Conservation (phyloP, 2,888 invertebrate genomes). For the Phymatocera aterrima region DNA sequence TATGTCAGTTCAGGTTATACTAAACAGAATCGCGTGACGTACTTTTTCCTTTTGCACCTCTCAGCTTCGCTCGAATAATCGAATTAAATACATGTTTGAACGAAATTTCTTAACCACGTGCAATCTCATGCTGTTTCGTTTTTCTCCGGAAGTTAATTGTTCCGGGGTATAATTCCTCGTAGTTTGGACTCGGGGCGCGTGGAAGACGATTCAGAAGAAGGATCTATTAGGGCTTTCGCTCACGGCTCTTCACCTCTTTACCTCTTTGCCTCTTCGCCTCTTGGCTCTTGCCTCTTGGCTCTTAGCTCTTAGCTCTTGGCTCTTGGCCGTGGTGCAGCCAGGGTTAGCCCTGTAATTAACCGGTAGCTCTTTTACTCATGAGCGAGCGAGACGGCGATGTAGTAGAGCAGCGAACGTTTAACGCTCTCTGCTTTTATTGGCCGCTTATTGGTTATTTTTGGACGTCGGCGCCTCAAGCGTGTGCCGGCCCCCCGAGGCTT, state of each 20-base stretch:
- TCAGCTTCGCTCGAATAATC: not conserved
- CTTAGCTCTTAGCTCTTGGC: constrained; percentile 42
- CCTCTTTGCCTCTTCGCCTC: too few relatives aligned
- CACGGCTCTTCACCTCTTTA: constrained; percentile 49
- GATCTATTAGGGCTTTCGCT: constrained; percentile 67
- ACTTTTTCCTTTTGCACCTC: not conserved
- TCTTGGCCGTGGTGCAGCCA: constrained; percentile 59
- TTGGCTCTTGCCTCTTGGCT: constrained; percentile 3
- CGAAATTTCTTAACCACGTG: not conserved
- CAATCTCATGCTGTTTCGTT: not conserved
- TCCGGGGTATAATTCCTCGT: constrained; percentile 25
- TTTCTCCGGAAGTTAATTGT: constrained; percentile 37
- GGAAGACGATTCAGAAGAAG: constrained; percentile 58
- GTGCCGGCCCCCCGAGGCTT: constrained; percentile 53
- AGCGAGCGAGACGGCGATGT: constrained; percentile 54
- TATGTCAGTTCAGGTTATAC: not conserved
- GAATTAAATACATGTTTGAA: constrained; percentile 6
- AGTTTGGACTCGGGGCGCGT: constrained; percentile 14
- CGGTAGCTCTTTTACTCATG: constrained; percentile 73
- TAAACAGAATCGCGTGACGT: constrained; percentile 22
- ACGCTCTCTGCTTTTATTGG: constrained; percentile 70
- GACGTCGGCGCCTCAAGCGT: constrained; percentile 56
- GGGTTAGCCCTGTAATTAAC: constrained; percentile 73
- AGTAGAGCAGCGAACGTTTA: constrained; percentile 59
- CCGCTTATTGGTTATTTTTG: constrained; percentile 73